Conservation (phyloP, 2,797 vertebrate genomes). For the Sebastes melanostomus region DNA sequence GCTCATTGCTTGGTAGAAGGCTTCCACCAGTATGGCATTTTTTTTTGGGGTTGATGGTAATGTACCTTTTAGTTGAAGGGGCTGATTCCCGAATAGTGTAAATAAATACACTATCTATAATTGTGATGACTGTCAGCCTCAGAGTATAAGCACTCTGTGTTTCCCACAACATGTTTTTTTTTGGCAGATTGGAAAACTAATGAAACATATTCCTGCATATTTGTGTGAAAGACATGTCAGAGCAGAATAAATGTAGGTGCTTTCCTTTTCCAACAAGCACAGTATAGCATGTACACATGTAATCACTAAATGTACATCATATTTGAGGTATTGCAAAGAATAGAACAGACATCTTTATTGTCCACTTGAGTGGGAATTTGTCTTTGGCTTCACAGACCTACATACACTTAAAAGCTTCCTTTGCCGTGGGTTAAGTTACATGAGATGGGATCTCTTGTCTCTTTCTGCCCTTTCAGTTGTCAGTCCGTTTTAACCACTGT, state of each 20-base stretch:
- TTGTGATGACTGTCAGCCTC: neutral
- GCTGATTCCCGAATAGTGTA: neutral
- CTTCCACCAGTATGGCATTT: neutral
- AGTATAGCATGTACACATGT: neutral
- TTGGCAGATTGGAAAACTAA: neutral
- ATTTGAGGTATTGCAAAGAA: neutral
- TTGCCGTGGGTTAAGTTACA: no score
- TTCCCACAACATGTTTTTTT: neutral
- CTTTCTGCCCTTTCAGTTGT: neutral
- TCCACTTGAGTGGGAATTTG: rapidly evolving
- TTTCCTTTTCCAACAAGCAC: neutral
- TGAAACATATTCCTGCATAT: neutral
- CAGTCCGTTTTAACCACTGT: neutral
- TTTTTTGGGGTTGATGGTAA: neutral
- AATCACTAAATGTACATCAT: neutral
- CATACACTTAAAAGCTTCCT: no score
- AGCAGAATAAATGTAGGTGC: neutral
- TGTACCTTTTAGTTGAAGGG: neutral
- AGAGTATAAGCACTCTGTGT: neutral
- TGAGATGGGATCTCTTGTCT: neutral
- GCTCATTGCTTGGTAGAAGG: neutral
- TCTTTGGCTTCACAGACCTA: no score
- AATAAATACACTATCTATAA: neutral
- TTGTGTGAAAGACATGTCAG: neutral
- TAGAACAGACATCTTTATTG: no score